Percentiles rank a stretch among this genome's conserved stretches.
Evolutionary conservation across 2,113 vertebrate genomes (phyloP).

Genomic region (Lepisosteus osseus): DNA sequence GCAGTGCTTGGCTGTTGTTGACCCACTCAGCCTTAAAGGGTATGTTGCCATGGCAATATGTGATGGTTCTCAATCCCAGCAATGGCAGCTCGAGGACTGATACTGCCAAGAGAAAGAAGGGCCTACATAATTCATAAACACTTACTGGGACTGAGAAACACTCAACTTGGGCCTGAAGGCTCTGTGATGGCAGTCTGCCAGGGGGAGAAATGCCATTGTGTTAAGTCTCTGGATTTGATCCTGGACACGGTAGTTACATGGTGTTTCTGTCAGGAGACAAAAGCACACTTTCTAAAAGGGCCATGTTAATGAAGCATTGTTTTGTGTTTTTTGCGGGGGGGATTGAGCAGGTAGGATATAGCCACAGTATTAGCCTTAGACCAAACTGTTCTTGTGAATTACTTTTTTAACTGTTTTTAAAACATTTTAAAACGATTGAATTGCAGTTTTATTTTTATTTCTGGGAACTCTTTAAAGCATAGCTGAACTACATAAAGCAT

Average conservation of each 20-base stretch:
- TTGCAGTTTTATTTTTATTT: conserved; percentile 19
- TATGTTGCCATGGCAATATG: conserved; percentile 90
- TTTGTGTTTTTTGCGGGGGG: too few species aligned
- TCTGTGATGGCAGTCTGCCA: neutral
- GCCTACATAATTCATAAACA: conserved; percentile 9
- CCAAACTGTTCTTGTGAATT: neutral
- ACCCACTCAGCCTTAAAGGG: conserved; percentile 70
- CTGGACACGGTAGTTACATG: neutral
- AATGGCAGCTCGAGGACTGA: conserved; percentile 83
- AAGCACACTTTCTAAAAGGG: neutral
- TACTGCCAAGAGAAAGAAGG: neutral
- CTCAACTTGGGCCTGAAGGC: neutral
- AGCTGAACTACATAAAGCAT: too few species aligned
- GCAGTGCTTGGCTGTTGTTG: conserved; percentile 79
- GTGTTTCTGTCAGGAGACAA: neutral
- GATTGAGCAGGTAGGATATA: neutral
- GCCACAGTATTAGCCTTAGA: conserved; percentile 2
- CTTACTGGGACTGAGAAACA: neutral
- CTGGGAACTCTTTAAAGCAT: neutral
- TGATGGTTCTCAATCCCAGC: conserved; percentile 75
- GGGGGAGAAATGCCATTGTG: too few species aligned
- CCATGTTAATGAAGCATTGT: neutral
- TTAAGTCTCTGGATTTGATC: neutral
- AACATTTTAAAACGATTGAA: conserved; percentile 8
- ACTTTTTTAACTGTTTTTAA: neutral